Evolutionary conservation across 2,113 vertebrate genomes (phyloP).

Genomic region (Raja brachyura): DNA sequence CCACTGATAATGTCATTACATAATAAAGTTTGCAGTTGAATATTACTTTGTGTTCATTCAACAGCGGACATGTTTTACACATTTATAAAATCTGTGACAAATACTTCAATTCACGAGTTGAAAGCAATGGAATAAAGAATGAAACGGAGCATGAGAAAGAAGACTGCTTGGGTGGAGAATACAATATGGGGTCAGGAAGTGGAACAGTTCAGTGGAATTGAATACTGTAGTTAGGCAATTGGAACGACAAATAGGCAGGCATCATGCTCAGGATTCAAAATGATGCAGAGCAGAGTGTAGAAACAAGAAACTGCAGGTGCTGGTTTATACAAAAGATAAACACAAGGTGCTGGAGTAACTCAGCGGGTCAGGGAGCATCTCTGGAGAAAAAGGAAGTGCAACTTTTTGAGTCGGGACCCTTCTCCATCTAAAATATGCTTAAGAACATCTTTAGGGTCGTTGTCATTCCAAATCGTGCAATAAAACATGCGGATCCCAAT

Average conservation of each 20-base stretch:
- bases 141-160: not conserved
- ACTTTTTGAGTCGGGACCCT: no score
- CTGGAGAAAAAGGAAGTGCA: no score
- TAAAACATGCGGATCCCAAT: no score
- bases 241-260: not conserved
- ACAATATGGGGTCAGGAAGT: not conserved
- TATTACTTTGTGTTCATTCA: not conserved
- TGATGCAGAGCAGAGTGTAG: not conserved
- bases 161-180: not conserved
- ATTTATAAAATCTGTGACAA: not conserved
- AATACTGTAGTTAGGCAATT: not conserved
- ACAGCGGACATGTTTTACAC: not conserved
- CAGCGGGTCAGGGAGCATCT: no score
- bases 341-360: no score
- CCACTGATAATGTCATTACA: no score
- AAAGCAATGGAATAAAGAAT: not conserved
- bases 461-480: no score
- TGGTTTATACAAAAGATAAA: no score
- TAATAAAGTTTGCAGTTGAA: not conserved
- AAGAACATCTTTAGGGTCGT: no score
- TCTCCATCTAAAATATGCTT: not conserved
- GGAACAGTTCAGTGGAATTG: not conserved
- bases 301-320: no score
- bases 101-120: not conserved
- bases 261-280: no score